A percentile compares a stretch with the other conserved stretches of the same genome.
Conservation (phyloP, 2,113 vertebrate species). For the Progne subis region DNA sequence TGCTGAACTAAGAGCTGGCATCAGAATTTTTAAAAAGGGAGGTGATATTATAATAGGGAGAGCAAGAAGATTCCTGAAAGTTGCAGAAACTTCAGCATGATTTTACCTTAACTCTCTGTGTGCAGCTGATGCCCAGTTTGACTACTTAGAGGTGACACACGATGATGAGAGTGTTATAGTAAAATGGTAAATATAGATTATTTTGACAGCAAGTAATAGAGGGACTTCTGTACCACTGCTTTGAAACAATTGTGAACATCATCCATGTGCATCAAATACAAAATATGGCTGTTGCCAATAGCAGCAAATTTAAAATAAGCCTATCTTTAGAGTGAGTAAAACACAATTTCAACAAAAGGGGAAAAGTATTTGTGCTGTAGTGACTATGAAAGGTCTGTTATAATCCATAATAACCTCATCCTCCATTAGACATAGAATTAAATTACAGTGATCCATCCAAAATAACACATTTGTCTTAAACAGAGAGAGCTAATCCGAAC, state of each 20-base stretch:
- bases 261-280: not conserved
- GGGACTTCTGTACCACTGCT: not conserved
- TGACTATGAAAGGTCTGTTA: not conserved
- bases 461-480: not conserved
- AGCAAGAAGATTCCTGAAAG: not conserved
- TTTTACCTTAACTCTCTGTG: not conserved
- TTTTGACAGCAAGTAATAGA: not conserved
- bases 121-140: not conserved
- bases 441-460: not conserved
- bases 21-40: not conserved
- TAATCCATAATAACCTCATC: not conserved
- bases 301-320: not conserved
- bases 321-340: not conserved
- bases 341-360: not conserved
- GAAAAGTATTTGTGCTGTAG: not conserved
- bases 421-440: not conserved
- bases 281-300: not conserved
- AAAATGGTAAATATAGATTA: not conserved
- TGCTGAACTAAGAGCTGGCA: slow-evolving; percentile 4
- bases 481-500: not conserved
- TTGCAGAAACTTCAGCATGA: not conserved
- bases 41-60: not conserved
- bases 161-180: not conserved
- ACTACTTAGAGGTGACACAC: not conserved
- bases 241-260: not conserved